These are phyloP conservation scores for Paradoxurus hermaphroditus DNA, from an alignment of 2,113 vertebrate species.

Conservation along the genomic window DNA sequence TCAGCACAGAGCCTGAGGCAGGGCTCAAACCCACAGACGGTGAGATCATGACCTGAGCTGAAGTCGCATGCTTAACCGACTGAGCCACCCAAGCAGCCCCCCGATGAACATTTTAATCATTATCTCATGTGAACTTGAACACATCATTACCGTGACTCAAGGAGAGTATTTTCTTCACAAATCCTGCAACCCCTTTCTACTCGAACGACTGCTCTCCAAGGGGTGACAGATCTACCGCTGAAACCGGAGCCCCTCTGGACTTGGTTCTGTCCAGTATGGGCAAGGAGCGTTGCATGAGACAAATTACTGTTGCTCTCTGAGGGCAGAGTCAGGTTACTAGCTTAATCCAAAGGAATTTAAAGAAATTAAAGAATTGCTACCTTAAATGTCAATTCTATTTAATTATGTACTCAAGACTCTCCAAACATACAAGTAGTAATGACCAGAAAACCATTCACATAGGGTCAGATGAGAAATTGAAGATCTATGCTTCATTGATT, in stretches of 20 bases:
- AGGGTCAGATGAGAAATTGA: background rate
- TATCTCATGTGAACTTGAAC: background rate
- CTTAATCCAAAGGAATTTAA: constrained; percentile 8
- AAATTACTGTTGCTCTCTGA: background rate
- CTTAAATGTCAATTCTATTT: background rate
- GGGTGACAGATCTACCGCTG: background rate
- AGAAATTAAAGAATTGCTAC: background rate
- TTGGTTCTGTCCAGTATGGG: background rate
- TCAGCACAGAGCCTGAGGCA: too few relatives aligned
- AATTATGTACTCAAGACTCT: background rate
- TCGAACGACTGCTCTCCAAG: background rate
- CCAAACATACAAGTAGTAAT: background rate
- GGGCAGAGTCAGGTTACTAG: background rate
- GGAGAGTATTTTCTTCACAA: background rate
- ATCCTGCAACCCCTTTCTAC: background rate
- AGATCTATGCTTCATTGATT: background rate
- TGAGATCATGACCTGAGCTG: too few relatives aligned
- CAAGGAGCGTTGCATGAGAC: background rate
- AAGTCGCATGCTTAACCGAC: too few relatives aligned
- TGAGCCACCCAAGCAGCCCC: too few relatives aligned
- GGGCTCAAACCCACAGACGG: too few relatives aligned
- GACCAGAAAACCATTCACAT: background rate
- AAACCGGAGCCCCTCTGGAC: background rate
- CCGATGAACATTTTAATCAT: background rate
- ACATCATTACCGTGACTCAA: background rate